phyloP scores from a whole-genome alignment of 1,140 invertebrate species.

The Augochlora pura region DNA sequence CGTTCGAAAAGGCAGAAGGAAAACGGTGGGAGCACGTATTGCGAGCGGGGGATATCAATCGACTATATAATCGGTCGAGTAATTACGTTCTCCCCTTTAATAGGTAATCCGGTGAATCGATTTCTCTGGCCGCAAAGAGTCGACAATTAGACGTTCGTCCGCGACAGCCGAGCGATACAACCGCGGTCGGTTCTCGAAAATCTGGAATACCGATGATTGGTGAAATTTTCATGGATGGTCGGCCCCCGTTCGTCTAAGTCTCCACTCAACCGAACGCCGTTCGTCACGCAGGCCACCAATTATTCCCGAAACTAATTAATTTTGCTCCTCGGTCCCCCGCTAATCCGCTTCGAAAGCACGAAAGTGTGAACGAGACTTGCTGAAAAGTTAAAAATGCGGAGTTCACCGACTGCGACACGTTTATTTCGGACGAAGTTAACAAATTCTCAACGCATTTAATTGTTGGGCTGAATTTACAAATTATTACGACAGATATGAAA shows the following conservation, averaged over 20 bases:
- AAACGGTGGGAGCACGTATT: conserved; percentile 32
- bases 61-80: conserved; percentile 47
- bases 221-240: conserved; percentile 64
- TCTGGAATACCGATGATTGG: conserved; percentile 44
- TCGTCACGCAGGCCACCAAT: conserved; percentile 10
- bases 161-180: conserved; percentile 21
- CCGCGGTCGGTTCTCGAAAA: conserved; percentile 37
- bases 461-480: too few relatives aligned
- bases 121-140: conserved; percentile 48
- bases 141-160: conserved; percentile 40
- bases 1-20: not conserved
- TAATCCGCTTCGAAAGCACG: too few relatives aligned
- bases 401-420: too few relatives aligned
- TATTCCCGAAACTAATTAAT: not conserved
- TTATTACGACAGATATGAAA: too few relatives aligned
- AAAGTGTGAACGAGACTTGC: too few relatives aligned
- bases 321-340: not conserved
- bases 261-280: conserved; percentile 16
- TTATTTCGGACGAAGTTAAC: too few relatives aligned
- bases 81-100: conserved; percentile 58
- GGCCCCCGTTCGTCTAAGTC: conserved; percentile 18
- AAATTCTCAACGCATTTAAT: too few relatives aligned
- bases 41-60: conserved; percentile 9
- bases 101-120: conserved; percentile 49
- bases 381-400: too few relatives aligned